Evolutionary conservation across 2,888 invertebrate genomes (phyloP), one percentile per base, ranked within the genome.

Genomic region (Elmis aenea): DNA sequence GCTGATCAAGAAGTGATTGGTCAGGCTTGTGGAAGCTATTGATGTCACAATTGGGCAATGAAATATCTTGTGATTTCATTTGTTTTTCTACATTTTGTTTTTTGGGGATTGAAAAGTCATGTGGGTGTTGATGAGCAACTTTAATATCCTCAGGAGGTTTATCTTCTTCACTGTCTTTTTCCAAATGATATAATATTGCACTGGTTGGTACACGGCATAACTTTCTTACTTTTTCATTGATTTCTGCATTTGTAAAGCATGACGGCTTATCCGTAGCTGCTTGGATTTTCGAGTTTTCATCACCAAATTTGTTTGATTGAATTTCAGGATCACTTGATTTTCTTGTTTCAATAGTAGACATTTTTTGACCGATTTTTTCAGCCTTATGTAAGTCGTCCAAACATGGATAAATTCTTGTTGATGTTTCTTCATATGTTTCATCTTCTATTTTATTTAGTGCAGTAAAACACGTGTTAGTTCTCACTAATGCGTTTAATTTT

Each of bases 121-220:
- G 22, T 8, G 48, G 41, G 25, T 51, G 38, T 21, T 43, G 34
- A 9, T 42, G 45, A 3, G 45, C 47, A 22, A 46, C 47, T 16
- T 38, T 37, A 23, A 49, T 42, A 30, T 47, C 46, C 14, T 47
- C 18, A 23, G 49, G 26, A 25, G 40, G 28, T 9, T 33, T 11
- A n/a, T n/a, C n/a, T 12, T 26, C 27, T 35, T 29, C 26, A 10
- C 21, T 18, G 18, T n/a, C 23, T 23, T 22, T 6, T 10, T 65
- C 40, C 13, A 38, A 28, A 23, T 53, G 49, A 42, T 46, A 50
- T 12, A 51, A 36, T 13, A 53, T 37, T 3, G 53, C 43, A 33
- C 48, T 51, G 9, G 45, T 45, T 10, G 58, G 55, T 9, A 59
- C 52, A 26, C 56, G 41, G 38, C 50, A 52, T 14, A 58, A 34